phyloP scores from a whole-genome alignment of 2,113 vertebrate genomes.

The Odontesthes bonariensis region DNA sequence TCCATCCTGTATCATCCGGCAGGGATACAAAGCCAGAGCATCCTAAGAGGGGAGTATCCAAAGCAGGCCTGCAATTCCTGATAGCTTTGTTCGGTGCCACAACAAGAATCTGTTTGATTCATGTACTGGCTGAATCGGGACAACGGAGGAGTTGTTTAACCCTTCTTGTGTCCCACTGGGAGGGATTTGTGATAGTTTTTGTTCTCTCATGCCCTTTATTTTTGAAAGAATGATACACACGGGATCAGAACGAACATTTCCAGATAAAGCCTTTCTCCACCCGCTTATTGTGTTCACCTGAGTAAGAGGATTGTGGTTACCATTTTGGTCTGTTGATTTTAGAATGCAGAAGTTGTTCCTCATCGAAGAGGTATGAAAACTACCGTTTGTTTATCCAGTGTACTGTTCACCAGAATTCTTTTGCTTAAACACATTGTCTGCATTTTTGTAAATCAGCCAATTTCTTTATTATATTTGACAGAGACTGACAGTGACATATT shows the following conservation, averaged over 20 bases:
- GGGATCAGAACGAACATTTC: constrained; percentile 56
- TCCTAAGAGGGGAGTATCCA: constrained; percentile 70
- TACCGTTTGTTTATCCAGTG: neutral
- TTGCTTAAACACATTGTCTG: neutral
- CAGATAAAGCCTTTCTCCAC: constrained; percentile 43
- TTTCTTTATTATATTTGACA: neutral
- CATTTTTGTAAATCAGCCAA: neutral
- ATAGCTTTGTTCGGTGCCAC: constrained; percentile 78
- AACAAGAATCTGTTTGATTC: constrained; percentile 71
- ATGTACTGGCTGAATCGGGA: constrained; percentile 67
- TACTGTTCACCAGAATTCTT: neutral
- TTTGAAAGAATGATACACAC: constrained; percentile 62
- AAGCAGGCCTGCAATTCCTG: constrained; percentile 76
- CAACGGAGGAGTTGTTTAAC: constrained; percentile 67
- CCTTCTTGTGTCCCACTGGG: constrained; percentile 37
- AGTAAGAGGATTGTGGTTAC: constrained; percentile 59
- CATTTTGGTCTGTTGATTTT: constrained; percentile 43
- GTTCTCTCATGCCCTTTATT: constrained; percentile 64
- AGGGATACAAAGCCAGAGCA: constrained; percentile 63
- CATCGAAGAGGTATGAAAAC: constrained; percentile 9
- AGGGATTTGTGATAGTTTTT: constrained; percentile 65
- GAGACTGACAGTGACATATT: too few species aligned
- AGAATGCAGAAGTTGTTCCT: constrained; percentile 32
- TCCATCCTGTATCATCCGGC: constrained; percentile 55
- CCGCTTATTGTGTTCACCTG: constrained; percentile 58